These are phyloP conservation scores for Pseudomyrmex cubaensis DNA, from an alignment of 1,140 invertebrate genomes.

Conservation along the genomic window DNA sequence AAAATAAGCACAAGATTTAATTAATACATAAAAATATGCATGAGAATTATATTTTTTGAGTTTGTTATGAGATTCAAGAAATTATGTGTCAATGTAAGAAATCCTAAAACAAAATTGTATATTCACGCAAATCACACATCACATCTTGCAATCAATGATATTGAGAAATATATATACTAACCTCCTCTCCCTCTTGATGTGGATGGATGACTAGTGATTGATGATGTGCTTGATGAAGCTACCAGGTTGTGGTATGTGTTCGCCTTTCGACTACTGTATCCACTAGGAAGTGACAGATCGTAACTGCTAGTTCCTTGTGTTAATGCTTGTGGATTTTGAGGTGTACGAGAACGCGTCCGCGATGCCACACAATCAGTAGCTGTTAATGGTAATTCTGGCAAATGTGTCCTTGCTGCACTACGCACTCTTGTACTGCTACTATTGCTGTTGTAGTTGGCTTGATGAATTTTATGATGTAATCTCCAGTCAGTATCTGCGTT, in stretches of 20 bases:
- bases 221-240: conserved; percentile 71
- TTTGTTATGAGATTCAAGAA: conserved; percentile 23
- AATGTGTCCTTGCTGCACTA: conserved; percentile 70
- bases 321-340: conserved; percentile 78
- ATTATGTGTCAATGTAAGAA: conserved; percentile 33
- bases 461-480: conserved; percentile 80
- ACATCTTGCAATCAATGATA: conserved; percentile 65
- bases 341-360: conserved; percentile 82
- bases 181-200: conserved; percentile 82
- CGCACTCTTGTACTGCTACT: conserved; percentile 77
- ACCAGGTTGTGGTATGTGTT: conserved; percentile 75
- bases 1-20: too few species aligned
- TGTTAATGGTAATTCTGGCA: conserved; percentile 78
- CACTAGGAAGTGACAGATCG: conserved; percentile 72
- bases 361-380: conserved; percentile 83
- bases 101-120: conserved; percentile 49
- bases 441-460: conserved; percentile 75
- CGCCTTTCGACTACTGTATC: conserved; percentile 76
- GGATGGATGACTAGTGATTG: conserved; percentile 82
- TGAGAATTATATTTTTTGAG: neutral
- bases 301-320: conserved; percentile 73
- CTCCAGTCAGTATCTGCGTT: conserved; percentile 80
- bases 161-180: conserved; percentile 69
- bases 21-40: too few species aligned
- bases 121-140: conserved; percentile 68